Evolutionary conservation across 2,797 vertebrate species (phyloP).

Genomic region (Dendrocincla fuliginosa): DNA sequence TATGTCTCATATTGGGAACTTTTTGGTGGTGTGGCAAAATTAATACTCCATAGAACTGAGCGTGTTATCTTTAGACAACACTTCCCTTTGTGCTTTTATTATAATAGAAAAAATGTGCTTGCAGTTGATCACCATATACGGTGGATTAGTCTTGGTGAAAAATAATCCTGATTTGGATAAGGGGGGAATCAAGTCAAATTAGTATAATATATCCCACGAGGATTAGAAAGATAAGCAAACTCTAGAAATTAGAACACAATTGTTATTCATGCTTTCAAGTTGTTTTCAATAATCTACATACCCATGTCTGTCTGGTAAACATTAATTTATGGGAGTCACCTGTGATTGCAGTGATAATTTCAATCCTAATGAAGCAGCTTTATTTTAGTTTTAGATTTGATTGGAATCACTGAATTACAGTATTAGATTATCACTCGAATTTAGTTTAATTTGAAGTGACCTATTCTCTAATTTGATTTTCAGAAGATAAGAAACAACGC

Average conservation of each 20-base stretch:
- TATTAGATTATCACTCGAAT: not conserved
- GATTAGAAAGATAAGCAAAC: not conserved
- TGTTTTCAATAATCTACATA: not conserved
- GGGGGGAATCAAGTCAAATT: not conserved
- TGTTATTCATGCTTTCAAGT: not conserved
- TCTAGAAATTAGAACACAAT: not conserved
- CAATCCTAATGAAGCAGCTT: not conserved
- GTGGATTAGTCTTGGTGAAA: not conserved
- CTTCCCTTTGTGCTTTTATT: not conserved
- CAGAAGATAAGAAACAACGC: not conserved
- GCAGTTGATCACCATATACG: not conserved
- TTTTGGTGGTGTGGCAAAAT: not conserved
- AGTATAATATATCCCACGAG: not conserved
- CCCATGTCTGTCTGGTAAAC: not conserved
- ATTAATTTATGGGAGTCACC: not conserved
- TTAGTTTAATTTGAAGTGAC: not conserved
- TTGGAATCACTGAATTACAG: not conserved
- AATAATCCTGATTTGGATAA: not conserved
- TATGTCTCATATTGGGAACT: not conserved
- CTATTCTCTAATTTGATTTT: not conserved
- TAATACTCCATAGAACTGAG: not conserved
- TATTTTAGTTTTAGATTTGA: not conserved
- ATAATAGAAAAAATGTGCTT: not conserved
- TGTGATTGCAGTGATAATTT: not conserved
- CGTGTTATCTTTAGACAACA: not conserved